These are phyloP conservation scores for Plemyria rubiginata DNA, from an alignment of 2,888 invertebrate species.

Conservation along the genomic window DNA sequence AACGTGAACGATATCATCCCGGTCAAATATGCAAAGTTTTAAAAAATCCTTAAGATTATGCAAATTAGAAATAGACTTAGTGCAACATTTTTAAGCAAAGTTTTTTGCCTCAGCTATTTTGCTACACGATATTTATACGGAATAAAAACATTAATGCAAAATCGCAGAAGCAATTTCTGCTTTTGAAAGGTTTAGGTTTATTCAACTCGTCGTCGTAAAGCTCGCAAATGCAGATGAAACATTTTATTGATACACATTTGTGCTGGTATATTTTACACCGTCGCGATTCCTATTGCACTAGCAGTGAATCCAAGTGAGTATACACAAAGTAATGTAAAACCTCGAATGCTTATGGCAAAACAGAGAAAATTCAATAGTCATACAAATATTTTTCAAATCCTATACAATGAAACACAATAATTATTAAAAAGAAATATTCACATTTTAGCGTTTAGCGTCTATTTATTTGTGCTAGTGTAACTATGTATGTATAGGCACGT, in stretches of 20 bases:
- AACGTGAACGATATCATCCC: too few species aligned
- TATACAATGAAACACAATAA: too few species aligned
- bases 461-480: too few species aligned
- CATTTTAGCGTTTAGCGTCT: too few species aligned
- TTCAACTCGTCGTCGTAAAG: constrained; percentile 29
- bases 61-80: neutral
- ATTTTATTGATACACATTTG: constrained; percentile 26
- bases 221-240: constrained; percentile 37
- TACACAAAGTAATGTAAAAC: too few species aligned
- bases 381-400: too few species aligned
- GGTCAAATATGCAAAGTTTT: too few species aligned
- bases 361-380: too few species aligned
- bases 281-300: constrained; percentile 13
- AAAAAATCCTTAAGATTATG: neutral
- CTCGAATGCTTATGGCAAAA: too few species aligned
- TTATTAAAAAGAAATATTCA: too few species aligned
- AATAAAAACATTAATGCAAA: constrained; percentile 32
- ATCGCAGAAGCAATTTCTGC: constrained; percentile 43
- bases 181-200: constrained; percentile 38
- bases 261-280: constrained; percentile 17
- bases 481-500: too few species aligned
- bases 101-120: constrained; percentile 12
- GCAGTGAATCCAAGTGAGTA: too few species aligned
- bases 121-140: constrained; percentile 32
- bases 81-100: neutral